A percentile compares a stretch with the other conserved stretches of the same genome.
These are phyloP conservation scores for Archegozetes longisetosus DNA, from an alignment of 1,140 invertebrate species.

Conservation along the genomic window DNA sequence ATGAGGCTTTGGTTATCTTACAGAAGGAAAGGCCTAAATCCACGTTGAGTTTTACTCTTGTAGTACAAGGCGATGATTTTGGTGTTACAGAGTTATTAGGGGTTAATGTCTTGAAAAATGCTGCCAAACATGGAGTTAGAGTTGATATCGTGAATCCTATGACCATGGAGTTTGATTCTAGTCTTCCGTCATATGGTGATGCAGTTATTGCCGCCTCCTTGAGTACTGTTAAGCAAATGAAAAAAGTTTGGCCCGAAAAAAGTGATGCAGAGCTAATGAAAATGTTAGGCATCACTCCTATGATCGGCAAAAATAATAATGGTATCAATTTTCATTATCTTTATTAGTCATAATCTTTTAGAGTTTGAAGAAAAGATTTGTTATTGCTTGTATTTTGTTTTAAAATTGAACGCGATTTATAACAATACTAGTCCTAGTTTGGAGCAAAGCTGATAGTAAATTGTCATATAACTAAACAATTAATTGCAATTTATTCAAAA, in stretches of 20 bases:
- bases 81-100: conserved; percentile 22
- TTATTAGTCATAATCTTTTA: too few species aligned
- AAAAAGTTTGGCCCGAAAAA: conserved; percentile 22
- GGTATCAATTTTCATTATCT: too few species aligned
- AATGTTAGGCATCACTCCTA: conserved; percentile 24
- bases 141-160: conserved; percentile 24
- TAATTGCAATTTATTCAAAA: too few species aligned
- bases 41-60: conserved; percentile 22
- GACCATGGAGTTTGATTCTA: conserved; percentile 22
- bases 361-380: too few species aligned
- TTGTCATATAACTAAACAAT: too few species aligned
- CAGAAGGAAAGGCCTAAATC: conserved; percentile 17
- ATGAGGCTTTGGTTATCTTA: conserved; percentile 19
- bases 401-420: too few species aligned
- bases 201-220: conserved; percentile 19
- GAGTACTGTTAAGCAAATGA: conserved; percentile 20
- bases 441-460: too few species aligned
- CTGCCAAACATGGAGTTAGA: conserved; percentile 18
- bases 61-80: conserved; percentile 24
- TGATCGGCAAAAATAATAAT: conserved; percentile 24
- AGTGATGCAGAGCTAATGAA: conserved; percentile 16
- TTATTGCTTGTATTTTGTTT: too few species aligned
- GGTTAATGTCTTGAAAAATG: conserved; percentile 20
- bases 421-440: too few species aligned
- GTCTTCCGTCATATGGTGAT: conserved; percentile 16